Percentiles rank a stretch among this genome's conserved stretches.
phyloP scores from a whole-genome alignment of 2,888 invertebrate genomes.

The Acleris emargana region DNA sequence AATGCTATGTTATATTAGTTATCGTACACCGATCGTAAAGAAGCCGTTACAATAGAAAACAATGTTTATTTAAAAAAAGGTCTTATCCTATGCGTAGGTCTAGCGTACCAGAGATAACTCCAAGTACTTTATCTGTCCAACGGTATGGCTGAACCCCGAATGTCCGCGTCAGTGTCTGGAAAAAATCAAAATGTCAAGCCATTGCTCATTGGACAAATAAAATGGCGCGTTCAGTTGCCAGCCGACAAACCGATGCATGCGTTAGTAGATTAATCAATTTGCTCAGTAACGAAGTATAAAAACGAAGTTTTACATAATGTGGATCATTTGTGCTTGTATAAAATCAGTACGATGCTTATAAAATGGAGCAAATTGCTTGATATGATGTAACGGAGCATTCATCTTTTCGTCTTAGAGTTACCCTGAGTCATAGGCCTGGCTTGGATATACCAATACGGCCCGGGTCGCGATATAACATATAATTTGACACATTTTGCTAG shows the following conservation, averaged over 20 bases:
- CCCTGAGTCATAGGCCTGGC: slow-evolving; percentile 24
- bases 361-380: slow-evolving; percentile 40
- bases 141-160: slow-evolving; percentile 35
- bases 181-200: slow-evolving; percentile 13
- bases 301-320: slow-evolving; percentile 4
- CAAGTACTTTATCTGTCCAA: slow-evolving; percentile 54
- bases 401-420: slow-evolving; percentile 23
- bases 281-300: slow-evolving; percentile 28
- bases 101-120: slow-evolving; percentile 73
- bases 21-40: slow-evolving; percentile 73
- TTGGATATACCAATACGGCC: slow-evolving; percentile 40
- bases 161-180: slow-evolving; percentile 3
- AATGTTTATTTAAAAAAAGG: slow-evolving; percentile 73
- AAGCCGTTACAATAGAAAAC: slow-evolving; percentile 78
- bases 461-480: neutral
- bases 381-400: slow-evolving; percentile 36
- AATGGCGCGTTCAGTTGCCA: slow-evolving; percentile 55
- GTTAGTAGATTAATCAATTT: slow-evolving; percentile 40
- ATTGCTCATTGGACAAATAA: slow-evolving; percentile 56
- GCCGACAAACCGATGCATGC: slow-evolving; percentile 67
- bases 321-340: slow-evolving; percentile 17
- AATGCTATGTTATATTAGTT: slow-evolving; percentile 58
- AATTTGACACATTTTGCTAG: no score
- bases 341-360: slow-evolving; percentile 33
- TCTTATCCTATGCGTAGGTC: slow-evolving; percentile 69